These are phyloP conservation scores for Pangasius djambal DNA, from an alignment of 2,797 vertebrate species.

Conservation along the genomic window DNA sequence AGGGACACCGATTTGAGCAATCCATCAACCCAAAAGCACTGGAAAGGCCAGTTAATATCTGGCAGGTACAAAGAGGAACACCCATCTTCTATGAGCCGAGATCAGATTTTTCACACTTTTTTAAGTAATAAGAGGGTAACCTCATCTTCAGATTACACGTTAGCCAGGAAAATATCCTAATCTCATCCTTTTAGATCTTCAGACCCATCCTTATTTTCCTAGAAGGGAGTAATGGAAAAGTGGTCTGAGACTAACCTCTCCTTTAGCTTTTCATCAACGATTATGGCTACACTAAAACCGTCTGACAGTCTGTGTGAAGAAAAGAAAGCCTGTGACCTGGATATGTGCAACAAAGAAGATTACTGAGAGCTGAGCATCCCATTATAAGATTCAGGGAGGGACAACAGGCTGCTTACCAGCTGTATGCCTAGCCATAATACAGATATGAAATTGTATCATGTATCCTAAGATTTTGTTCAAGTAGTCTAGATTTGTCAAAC, in stretches of 20 bases:
- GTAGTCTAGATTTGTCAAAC: not conserved
- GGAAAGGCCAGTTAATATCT: slow-evolving; percentile 37
- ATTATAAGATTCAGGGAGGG: not conserved
- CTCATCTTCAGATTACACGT: slow-evolving; percentile 7
- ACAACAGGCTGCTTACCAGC: slow-evolving; percentile 18
- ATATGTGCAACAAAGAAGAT: slow-evolving; percentile 7
- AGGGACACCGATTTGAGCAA: slow-evolving; percentile 56
- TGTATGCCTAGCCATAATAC: not conserved
- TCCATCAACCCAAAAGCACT: slow-evolving; percentile 56
- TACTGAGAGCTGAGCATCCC: not conserved
- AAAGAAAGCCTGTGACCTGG: slow-evolving; percentile 16
- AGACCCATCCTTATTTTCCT: slow-evolving; percentile 18
- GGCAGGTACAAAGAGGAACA: slow-evolving; percentile 34
- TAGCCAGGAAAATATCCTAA: slow-evolving; percentile 40
- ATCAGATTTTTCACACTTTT: not conserved
- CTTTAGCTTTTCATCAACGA: slow-evolving; percentile 23
- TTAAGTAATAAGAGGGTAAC: slow-evolving; percentile 27
- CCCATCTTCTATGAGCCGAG: not conserved
- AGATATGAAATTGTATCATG: not conserved
- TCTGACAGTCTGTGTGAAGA: slow-evolving; percentile 6
- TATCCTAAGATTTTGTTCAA: not conserved
- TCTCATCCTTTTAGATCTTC: slow-evolving; percentile 24
- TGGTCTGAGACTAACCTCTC: slow-evolving; percentile 3
- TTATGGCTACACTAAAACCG: not conserved
- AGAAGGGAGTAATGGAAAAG: slow-evolving; percentile 40